A percentile compares a stretch with the other conserved stretches of the same genome.
phyloP scores from a whole-genome alignment of 2,888 invertebrate genomes.

The Atrina japonica region DNA sequence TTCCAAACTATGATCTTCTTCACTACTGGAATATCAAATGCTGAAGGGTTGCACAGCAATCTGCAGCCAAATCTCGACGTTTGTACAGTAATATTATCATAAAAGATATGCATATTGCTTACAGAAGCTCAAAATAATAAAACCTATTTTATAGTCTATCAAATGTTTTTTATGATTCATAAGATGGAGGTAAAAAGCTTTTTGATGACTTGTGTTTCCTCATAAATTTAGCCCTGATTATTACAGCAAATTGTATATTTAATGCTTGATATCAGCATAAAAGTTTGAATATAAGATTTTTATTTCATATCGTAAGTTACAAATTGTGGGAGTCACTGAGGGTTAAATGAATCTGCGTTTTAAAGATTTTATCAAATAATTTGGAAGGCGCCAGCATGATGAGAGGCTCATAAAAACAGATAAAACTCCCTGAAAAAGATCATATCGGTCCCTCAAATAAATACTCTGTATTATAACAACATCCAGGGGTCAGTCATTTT shows the following conservation, averaged over 20 bases:
- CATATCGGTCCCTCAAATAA: constrained; percentile 2
- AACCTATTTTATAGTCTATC: too few relatives aligned
- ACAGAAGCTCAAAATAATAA: too few relatives aligned
- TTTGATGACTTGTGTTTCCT: constrained; percentile 24
- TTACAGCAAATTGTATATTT: constrained; percentile 48
- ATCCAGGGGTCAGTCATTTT: constrained; percentile 27
- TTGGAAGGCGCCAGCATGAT: constrained; percentile 36
- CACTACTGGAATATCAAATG: too few relatives aligned
- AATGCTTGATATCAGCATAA: constrained; percentile 44
- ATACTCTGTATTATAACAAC: constrained; percentile 22
- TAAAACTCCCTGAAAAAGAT: constrained; percentile 14
- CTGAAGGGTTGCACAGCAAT: too few relatives aligned
- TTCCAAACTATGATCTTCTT: too few relatives aligned
- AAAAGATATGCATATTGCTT: too few relatives aligned
- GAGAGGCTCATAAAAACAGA: constrained; percentile 15
- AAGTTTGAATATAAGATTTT: constrained; percentile 42
- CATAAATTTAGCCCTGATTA: constrained; percentile 44
- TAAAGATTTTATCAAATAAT: constrained; percentile 36
- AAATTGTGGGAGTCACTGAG: constrained; percentile 37
- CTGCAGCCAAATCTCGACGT: too few relatives aligned
- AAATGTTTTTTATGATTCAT: too few relatives aligned
- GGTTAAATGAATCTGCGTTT: constrained; percentile 37
- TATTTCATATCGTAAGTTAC: constrained; percentile 47
- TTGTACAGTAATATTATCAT: too few relatives aligned
- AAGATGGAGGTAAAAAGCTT: constrained; percentile 6